Conservation (phyloP, 2,888 invertebrate genomes). For the Hedya salicella region DNA sequence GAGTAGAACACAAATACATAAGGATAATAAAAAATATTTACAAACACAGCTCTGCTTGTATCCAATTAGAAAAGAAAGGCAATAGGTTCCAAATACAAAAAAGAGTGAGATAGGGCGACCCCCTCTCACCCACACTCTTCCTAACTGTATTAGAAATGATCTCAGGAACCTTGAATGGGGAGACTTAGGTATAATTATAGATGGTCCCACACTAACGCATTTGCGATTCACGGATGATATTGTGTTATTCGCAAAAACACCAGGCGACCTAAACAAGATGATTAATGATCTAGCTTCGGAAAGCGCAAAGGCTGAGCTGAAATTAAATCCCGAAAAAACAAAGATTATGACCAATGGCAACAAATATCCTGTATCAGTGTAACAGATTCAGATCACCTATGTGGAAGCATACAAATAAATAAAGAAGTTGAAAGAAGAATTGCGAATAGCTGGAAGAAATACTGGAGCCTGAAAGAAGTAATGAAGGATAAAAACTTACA, state of each 20-base stretch:
- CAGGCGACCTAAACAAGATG: conserved; percentile 3
- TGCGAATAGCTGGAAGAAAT: not conserved
- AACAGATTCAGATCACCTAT: not conserved
- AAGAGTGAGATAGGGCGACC: not conserved
- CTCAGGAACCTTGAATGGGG: conserved; percentile 9
- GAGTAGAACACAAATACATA: conserved; percentile 17
- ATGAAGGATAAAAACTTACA: too few relatives aligned
- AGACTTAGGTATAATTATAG: not conserved
- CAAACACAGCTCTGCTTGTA: conserved; percentile 4
- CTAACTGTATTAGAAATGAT: conserved; percentile 4
- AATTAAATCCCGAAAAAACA: not conserved
- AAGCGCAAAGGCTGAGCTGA: not conserved
- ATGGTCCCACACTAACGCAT: not conserved
- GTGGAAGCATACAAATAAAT: not conserved
- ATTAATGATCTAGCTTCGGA: not conserved
- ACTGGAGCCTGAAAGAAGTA: too few relatives aligned
- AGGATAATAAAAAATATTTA: conserved; percentile 6
- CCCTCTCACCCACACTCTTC: not conserved
- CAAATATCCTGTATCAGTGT: not conserved
- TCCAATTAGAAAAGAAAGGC: conserved; percentile 16
- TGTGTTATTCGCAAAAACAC: conserved; percentile 5
- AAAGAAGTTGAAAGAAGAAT: not conserved
- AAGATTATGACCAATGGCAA: not conserved
- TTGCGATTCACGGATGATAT: conserved; percentile 20
- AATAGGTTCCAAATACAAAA: not conserved